Base-by-base conservation (phyloP, 1,140 invertebrate species). In the Neomicropteryx cornuta region DNA sequence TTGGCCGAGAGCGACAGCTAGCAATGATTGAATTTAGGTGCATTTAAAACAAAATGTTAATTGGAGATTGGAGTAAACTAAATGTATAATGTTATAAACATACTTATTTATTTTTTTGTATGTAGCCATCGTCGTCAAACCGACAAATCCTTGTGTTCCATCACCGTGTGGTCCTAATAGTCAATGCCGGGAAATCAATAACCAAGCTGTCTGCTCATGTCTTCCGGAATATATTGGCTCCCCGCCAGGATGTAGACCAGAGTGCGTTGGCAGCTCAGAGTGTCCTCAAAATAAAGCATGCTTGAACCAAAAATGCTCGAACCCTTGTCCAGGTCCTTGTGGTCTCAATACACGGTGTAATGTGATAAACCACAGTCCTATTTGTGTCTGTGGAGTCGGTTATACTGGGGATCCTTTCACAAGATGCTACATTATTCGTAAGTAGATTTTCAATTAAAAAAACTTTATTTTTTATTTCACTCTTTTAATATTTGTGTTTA, bases 151-250 rank as follows among this genome's bases (percentile, higher is more conserved):
- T 23, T 82, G 79, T 46, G 60, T 66, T 23, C 79, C 79, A 11
- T 76, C 76, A 43, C 79, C 79, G 3, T 82, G 79, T 40, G 79
- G 79, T 33, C 75, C 76, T 3, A 79, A 81, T 47, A 76, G 79
- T 5, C 70, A 79, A 43, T 83, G 80, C 39, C 68, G 75, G 20
- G 78, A 79, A 52, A 68, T 68, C 36, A 76, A 76, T 39, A 70
- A 70, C 6, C 76, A 73, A 2, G 78, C 76, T 5, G 76, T 77
- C 4, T 82, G 79, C 46, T 62, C 67, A 21, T 82, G 79, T 47
- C 57, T 71, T n/a, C 60, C 71, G 3, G 76, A 80, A 30, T 79
- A 73, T 42, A 67, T 78, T 40, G 79, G 79, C n/a, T 31, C n/a
- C 42, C 75, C 81, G 58, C 76, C 79, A 2, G 82, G 83, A 43